Base-by-base conservation (phyloP, 2,888 invertebrate genomes). In the Masnerella sp. region DNA sequence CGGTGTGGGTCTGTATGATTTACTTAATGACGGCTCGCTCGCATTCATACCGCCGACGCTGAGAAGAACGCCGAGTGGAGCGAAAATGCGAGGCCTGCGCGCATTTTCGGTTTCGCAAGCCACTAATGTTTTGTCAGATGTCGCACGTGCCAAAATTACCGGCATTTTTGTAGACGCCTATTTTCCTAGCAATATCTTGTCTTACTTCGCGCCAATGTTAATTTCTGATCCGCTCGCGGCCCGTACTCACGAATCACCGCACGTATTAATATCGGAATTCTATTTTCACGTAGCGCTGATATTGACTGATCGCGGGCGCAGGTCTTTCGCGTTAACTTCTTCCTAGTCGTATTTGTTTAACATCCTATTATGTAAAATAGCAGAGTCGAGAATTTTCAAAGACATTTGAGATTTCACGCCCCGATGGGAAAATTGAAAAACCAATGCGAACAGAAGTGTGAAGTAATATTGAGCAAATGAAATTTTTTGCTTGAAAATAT, bases 271-370 rank as follows among this genome's bases (percentile, higher is more conserved):
- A 83, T 62, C 77, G 47, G 67, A 70, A 30, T 73, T 78, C 79
- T 80, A 81, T 80, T 80, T 80, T 73, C 59, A 70, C 67, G 65
- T 74, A 68, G 74, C 65, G 64, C 58, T 75, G 69, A 78, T 81
- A 77, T 73, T 77, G 78, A 78, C 77, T 79, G 74, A 83, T 81
- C 79, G 82, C 79, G 81, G 80, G 77, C 81, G 78, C 82, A 82
- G 83, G 81, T 83, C 81, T 80, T 79, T 58, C 64, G 45, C 32
- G 65, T 71, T 43, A 59, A 38, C 11, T 17, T 42, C 12, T 15
- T 9, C 17, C 2, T 5, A 12, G 25, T 12, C 20, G 5, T 40
- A 30, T 61, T 51, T 42, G 22, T 42, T 62, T 51, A 42, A 30
- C 20, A 17, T 40, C 14, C 12, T 17, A 7, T 40, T 17, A 22